Percentiles rank a stretch among this genome's conserved stretches.
Evolutionary conservation across 2,797 vertebrate genomes (phyloP).

Genomic region (Setipinna tenuifilis): DNA sequence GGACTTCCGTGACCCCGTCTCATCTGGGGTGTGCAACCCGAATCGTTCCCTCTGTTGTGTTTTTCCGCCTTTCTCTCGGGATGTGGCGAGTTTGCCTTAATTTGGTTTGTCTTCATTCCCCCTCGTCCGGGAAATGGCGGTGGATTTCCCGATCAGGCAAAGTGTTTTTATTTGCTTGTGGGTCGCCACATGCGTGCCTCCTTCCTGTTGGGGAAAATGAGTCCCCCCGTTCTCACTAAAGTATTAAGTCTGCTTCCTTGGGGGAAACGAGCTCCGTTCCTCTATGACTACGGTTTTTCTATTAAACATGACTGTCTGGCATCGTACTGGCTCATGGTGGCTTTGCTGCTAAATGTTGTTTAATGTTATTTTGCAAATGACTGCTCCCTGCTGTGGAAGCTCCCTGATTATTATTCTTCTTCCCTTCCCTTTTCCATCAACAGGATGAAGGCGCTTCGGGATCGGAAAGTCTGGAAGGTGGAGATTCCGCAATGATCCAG

Average conservation of each 20-base stretch:
- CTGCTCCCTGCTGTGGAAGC: not conserved
- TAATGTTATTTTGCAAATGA: not conserved
- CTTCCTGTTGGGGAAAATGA: constrained; percentile 51
- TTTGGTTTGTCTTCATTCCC: constrained; percentile 46
- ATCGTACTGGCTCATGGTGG: not conserved
- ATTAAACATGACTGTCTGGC: constrained; percentile 36
- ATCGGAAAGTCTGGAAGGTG: constrained; percentile 72
- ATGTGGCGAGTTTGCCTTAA: constrained; percentile 43
- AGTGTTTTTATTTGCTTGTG: constrained; percentile 55
- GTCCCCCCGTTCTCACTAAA: constrained; percentile 36
- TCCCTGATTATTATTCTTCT: constrained; percentile 22
- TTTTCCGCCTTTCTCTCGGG: constrained; percentile 45
- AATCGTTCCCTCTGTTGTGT: constrained; percentile 46
- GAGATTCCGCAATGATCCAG: constrained; percentile 81
- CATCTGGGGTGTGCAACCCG: constrained; percentile 45
- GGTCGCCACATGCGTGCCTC: constrained; percentile 55
- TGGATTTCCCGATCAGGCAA: constrained; percentile 50
- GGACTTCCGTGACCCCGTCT: constrained; percentile 67
- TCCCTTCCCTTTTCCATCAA: constrained; percentile 34
- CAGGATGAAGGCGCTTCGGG: constrained; percentile 78
- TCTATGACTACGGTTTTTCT: constrained; percentile 28
- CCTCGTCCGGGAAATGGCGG: constrained; percentile 49
- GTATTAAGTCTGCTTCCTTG: constrained; percentile 29
- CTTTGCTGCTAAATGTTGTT: not conserved
- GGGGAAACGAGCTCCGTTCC: constrained; percentile 34